A percentile compares a stretch with the other conserved stretches of the same genome.
Conservation (phyloP, 2,113 vertebrate genomes). For the Pipa parva region DNA sequence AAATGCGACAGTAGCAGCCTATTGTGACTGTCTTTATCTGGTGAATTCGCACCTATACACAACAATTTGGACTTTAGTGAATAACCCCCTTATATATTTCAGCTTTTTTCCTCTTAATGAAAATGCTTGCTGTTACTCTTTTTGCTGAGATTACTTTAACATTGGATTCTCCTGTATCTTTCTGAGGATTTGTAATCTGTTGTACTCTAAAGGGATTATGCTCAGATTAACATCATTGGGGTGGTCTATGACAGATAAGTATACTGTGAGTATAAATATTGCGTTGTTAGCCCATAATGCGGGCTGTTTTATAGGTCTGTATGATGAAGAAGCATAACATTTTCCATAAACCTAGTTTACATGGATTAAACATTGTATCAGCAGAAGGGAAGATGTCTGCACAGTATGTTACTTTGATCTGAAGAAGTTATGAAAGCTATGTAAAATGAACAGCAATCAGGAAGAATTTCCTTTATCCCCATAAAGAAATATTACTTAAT, state of each 20-base stretch:
- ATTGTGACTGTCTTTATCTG: too few species aligned
- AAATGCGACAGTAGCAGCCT: too few species aligned
- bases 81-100: too few species aligned
- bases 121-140: too few species aligned
- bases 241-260: slow-evolving; percentile 30
- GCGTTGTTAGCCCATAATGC: slow-evolving; percentile 5
- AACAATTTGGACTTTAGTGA: too few species aligned
- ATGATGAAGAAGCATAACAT: slow-evolving; percentile 1
- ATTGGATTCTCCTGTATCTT: slow-evolving; percentile 8
- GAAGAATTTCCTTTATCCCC: too few species aligned
- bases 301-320: not conserved
- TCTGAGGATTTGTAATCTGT: not conserved
- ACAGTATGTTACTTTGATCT: slow-evolving; percentile 5
- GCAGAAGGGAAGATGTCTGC: slow-evolving; percentile 4
- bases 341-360: slow-evolving; percentile 1
- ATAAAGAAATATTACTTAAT: too few species aligned
- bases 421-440: too few species aligned
- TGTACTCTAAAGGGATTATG: slow-evolving; percentile 16
- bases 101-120: too few species aligned
- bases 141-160: too few species aligned
- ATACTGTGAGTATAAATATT: slow-evolving; percentile 1
- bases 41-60: too few species aligned
- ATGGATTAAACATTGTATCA: slow-evolving; percentile 17
- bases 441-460: too few species aligned
- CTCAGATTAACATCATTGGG: slow-evolving; percentile 21